Base-by-base conservation (phyloP, 1,140 invertebrate species). In the Drosophila virilis region DNA sequence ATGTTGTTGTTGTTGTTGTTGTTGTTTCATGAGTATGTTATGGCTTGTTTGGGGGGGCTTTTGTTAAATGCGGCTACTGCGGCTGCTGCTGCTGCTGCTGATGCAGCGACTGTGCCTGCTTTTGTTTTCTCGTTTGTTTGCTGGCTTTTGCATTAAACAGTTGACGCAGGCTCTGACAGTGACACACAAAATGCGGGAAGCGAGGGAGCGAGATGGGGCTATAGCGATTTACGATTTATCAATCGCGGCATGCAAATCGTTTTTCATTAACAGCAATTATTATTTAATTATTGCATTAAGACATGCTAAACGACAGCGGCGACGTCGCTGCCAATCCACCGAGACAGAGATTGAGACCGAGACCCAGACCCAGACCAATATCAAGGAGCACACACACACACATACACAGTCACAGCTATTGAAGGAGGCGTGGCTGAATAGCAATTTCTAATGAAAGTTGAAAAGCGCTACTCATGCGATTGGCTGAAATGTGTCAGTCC, bases 401-500 rank as follows among this genome's bases (percentile, higher is more conserved):
- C 5, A 59, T 8, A 32, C 1, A 32, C 15, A 28, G 2, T 28
- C 22, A 28, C 22, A 28, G 4, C 22, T 5, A 28, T 28, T 22
- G 13, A 3, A 13, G 40, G 15, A 48, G 71, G 72, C 66, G 66
- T 74, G 72, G 67, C 59, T 64, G 22, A 51, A 43, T n/a, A 40
- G 38, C 55, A 48, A 82, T 86, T 86, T 86, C 82, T 88, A 86
- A 86, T 88, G 83, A 86, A 86, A 86, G 82, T 86, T 88, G 78
- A 88, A 82, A 88, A 82, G 75, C 68, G 76, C 79, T 76, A 72
- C 71, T 79, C 48, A 48, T 66, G 68, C 61, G 78, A 86, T 86
- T 86, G 83, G 82, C 76, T 88, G 76, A 66, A 55, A 58, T 46
- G 54, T 65, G 67, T 28, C 22, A 75, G 68, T 17, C 57, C 32